phyloP scores from a whole-genome alignment of 2,888 invertebrate genomes.

The Thecocarcelia acutangulata region DNA sequence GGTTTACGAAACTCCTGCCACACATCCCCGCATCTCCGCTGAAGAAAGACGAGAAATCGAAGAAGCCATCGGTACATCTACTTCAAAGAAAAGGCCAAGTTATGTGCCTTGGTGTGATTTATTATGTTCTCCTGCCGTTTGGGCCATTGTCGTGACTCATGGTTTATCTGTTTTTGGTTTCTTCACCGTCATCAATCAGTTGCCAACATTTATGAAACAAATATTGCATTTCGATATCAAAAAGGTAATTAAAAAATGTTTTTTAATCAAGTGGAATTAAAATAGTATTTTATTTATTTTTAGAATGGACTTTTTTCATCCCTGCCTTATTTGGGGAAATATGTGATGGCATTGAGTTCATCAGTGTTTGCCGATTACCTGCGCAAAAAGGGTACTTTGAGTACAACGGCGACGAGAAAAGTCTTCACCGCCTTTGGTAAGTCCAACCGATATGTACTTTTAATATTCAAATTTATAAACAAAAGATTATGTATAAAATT shows the following conservation, averaged over 20 bases:
- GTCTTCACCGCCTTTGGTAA: conserved; percentile 85
- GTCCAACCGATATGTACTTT: conserved; percentile 57
- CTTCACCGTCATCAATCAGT: conserved; percentile 92
- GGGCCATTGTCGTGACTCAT: conserved; percentile 92
- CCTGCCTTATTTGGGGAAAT: conserved; percentile 93
- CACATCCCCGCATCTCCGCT: conserved; percentile 90
- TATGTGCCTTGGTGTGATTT: conserved; percentile 89
- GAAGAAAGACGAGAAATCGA: conserved; percentile 88
- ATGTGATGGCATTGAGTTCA: conserved; percentile 88
- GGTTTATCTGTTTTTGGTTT: conserved; percentile 93
- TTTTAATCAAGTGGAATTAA: background rate
- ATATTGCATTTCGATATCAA: conserved; percentile 90
- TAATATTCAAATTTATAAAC: too few species aligned
- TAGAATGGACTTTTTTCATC: conserved; percentile 92
- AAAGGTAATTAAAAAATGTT: conserved; percentile 81
- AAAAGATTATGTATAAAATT: too few species aligned
- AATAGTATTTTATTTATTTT: conserved; percentile 69
- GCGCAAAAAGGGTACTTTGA: conserved; percentile 85
- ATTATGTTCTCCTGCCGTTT: conserved; percentile 88
- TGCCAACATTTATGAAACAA: conserved; percentile 92
- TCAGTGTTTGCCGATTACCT: conserved; percentile 89
- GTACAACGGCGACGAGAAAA: conserved; percentile 89
- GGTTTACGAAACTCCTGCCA: conserved; percentile 90
- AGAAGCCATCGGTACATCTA: conserved; percentile 86
- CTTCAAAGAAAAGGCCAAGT: conserved; percentile 84